Evolutionary conservation across 2,888 invertebrate species (phyloP).

Genomic region (Philopedon plagiatum): DNA sequence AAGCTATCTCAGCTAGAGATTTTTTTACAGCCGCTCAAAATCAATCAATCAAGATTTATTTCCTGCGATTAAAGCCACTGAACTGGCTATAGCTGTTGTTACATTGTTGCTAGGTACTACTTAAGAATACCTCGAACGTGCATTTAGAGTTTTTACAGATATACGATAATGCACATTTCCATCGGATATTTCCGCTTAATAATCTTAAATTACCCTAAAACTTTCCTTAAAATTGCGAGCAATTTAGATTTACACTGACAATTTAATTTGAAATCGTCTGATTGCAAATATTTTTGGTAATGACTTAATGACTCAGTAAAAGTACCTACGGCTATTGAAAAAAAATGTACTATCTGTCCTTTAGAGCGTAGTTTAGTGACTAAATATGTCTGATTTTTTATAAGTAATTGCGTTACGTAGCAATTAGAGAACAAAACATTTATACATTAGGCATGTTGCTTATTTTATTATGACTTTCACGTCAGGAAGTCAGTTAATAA

Average conservation of each 20-base stretch:
- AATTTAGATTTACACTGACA: background rate
- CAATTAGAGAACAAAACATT: background rate
- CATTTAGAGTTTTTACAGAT: background rate
- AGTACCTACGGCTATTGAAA: no score
- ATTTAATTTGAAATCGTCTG: background rate
- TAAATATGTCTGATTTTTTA: background rate
- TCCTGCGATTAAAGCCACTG: no score
- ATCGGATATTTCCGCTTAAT: background rate
- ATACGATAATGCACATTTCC: background rate
- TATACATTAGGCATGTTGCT: background rate
- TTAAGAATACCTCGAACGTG: background rate
- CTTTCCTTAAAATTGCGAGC: conserved; percentile 6
- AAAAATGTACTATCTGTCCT: background rate
- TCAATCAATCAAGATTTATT: no score
- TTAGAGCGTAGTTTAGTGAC: background rate
- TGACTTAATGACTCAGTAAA: no score
- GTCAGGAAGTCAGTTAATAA: background rate
- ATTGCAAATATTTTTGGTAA: conserved; percentile 4
- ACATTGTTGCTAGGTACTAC: no score
- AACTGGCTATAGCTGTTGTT: no score
- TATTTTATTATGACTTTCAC: background rate
- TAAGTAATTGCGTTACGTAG: background rate
- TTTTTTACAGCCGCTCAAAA: no score
- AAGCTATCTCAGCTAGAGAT: no score
- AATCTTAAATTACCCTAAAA: background rate